Evolutionary conservation across 2,113 vertebrate species (phyloP), one percentile per base, ranked within the genome.

Genomic region (Verasper variegatus): DNA sequence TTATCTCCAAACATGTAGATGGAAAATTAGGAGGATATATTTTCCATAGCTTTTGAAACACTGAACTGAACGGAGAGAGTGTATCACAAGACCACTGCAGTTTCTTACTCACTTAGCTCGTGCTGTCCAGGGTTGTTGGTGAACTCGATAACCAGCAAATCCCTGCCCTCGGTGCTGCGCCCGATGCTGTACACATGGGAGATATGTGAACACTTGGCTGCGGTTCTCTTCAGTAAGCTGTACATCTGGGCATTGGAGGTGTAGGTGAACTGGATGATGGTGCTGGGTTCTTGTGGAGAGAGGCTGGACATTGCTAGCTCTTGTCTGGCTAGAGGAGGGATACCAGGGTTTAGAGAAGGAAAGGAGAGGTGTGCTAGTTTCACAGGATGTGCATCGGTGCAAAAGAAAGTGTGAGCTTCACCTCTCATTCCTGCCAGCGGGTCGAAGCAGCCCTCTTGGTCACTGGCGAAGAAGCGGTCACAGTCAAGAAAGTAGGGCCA

Each of bases 401-500:
- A 35, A 10, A 57, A 15, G 40, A 12, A 17, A 64, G 12, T 17
- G 9, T 54, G 49, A 81, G 17, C 2, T 70, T 91, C 90, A 98
- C 97, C 96, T 93, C 90, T 94, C 60, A 98, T 88, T 49, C 88
- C 92, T 49, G 92, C 94, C 86, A 98, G 82, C 0, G 98, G 98
- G 82, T 99, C 95, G 2, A 94, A 95, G 89, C 98, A 99, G 14
- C 96, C 96, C 64, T 99, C 97, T 0, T 95, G 90, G 0, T 95
- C 92, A 0, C 92, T 85, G 0, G 93, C 94, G 0, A 99, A 99
- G 89, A 98, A 98, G 55, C 91, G 96, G 58, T 95, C 93, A 0
- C 98, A 99, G 85, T 99, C 97, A 7, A 99, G 90, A 86, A 99
- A 99, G 86, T 99, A 99, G 37, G 98, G 98, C 98, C 98, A 99